A percentile compares a stretch with the other conserved stretches of the same genome.
phyloP scores from a whole-genome alignment of 2,888 invertebrate species.

The Pasiphila rectangulata region DNA sequence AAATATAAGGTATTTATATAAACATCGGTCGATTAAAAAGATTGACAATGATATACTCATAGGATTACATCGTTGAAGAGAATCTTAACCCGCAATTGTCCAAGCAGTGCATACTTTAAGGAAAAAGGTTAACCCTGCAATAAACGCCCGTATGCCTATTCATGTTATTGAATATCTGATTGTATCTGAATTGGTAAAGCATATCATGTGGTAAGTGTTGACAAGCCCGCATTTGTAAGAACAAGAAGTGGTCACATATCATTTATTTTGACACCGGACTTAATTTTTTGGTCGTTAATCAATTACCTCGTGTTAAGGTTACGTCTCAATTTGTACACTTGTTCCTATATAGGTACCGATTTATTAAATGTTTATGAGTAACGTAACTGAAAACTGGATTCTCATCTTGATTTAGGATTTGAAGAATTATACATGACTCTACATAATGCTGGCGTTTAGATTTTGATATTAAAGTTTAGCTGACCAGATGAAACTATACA shows the following conservation, averaged over 20 bases:
- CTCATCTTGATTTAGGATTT: too few relatives aligned
- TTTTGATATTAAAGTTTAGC: too few relatives aligned
- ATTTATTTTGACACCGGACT: conserved; percentile 71
- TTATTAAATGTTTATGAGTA: conserved; percentile 4
- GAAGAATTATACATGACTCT: too few relatives aligned
- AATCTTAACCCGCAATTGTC: too few relatives aligned
- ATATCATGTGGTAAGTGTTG: conserved; percentile 45
- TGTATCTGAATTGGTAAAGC: conserved; percentile 61
- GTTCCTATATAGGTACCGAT: conserved; percentile 7
- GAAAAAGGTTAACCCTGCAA: conserved; percentile 20
- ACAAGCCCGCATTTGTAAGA: conserved; percentile 68
- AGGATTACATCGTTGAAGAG: too few relatives aligned
- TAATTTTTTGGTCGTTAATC: conserved; percentile 61
- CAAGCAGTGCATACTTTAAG: not conserved
- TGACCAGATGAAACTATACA: too few relatives aligned
- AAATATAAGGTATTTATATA: too few relatives aligned
- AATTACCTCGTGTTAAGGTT: conserved; percentile 63
- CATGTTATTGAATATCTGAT: conserved; percentile 42
- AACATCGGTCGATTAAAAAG: too few relatives aligned
- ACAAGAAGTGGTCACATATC: conserved; percentile 62
- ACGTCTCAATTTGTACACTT: conserved; percentile 54
- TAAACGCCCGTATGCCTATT: conserved; percentile 59
- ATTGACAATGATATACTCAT: too few relatives aligned
- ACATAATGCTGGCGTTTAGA: too few relatives aligned
- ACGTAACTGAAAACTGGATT: too few relatives aligned